Base-by-base conservation (phyloP, 2,888 invertebrate genomes). In the Psylliodes chrysocephalus region DNA sequence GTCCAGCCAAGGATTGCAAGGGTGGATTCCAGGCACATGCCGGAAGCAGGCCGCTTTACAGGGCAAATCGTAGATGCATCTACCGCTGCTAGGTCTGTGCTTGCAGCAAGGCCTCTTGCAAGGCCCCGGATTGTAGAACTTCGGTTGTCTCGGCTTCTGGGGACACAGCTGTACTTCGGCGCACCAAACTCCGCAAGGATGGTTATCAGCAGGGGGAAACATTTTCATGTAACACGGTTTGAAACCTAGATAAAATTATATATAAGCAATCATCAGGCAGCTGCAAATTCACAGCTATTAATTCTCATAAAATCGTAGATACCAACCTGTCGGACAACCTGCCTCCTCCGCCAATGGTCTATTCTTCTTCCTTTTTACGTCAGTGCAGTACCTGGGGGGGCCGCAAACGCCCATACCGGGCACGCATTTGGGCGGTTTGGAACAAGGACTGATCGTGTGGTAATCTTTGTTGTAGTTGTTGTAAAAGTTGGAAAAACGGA, bases 21-120 rank as follows among this genome's bases (percentile, higher is more conserved):
- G 49, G n/a, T 49, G 49, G 4, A 74, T 73, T 42, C 75, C 81
- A 10, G 71, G 70, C 2, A 80, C 80, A 69, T 80, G 80, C 68
- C 81, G 78, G 60, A 71, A 79, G 68, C 82, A 82, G 55, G 79
- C 76, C 10, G 82, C 82, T 66, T 76, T 80, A 68, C 82, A 82
- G n/a, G 81, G 81, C 38, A 75, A 72, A 66, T 80, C 80, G 63
- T 82, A 82, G 25, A 74, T 54, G 70, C 81, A 81, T 12, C 74
- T 74, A 12, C 77, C 77, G 12, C 76, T 78, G 69, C 78, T 77
- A 4, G 78, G 74, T 66, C 76, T 76, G 60, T 82, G 81, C 66
- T 77, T 75, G 64, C 82, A 82, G 53, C 81, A 79, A 7, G 80
- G 80, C 44, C 81, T 67, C 73, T 64, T 74, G 73, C 61, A 73